Base-by-base conservation (phyloP, 2,888 invertebrate genomes). In the Caenorhabditis macrosperma region DNA sequence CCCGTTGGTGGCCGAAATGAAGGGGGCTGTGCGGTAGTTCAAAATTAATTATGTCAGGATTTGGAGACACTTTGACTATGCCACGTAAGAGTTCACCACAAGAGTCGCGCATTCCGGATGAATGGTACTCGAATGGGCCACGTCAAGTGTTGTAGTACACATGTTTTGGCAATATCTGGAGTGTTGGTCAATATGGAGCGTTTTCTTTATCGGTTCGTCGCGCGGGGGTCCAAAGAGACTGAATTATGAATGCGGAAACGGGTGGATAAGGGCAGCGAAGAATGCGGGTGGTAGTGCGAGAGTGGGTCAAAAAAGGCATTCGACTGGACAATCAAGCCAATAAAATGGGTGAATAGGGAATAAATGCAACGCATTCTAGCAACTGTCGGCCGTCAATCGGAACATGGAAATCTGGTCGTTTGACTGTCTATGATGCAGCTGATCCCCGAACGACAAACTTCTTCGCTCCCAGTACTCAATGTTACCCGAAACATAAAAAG, bases 271-370 rank as follows among this genome's bases (percentile, higher is more conserved):
- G 24, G 24, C 44, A 38, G 38, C 12, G 38, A 38, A 38, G 57
- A 57, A 57, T 57, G 35, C 38, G 57, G 33, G 38, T 52, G 30
- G 48, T 28, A 52, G 61, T 61, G 24, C 61, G 60, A 54, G 71
- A 74, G 26, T 74, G 64, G 74, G 74, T 74, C 74, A 74, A 74
- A 74, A 71, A 74, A 74, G 74, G 64, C 74, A 74, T 48, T 64
- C 48, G 59, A 74, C 50, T 64, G 64, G 64, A 57, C 74, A 64
- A 64, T 64, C 74, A 74, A 74, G 74, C 64, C 64, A 63, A 64
- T 74, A 74, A 74, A 74, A 64, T 66, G 57, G 64, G 72, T 64
- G 59, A 57, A 74, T 50, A 50, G 41, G 57, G 41, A 57, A 74
- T 59, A 74, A 74, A 74, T 74, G 64, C 74, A 64, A 74, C 74